Evolutionary conservation across 2,797 vertebrate species (phyloP).

Genomic region (Acomys russatus): DNA sequence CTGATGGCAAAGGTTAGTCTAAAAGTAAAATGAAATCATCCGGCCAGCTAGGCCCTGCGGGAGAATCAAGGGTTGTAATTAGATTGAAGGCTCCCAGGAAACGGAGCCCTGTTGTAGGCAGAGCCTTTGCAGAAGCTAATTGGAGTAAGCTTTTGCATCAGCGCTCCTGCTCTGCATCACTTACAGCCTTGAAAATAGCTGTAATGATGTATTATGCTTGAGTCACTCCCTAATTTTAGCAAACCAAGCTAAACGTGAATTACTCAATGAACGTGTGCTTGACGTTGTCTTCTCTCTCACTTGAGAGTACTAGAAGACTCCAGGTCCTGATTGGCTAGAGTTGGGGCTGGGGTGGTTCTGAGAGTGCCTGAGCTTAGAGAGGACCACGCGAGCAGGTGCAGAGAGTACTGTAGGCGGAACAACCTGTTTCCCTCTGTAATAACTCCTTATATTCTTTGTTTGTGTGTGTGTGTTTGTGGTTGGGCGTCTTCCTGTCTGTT

Average conservation of each 20-base stretch:
- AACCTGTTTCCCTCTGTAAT: background rate
- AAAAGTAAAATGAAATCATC: constrained; percentile 87
- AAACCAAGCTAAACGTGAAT: constrained; percentile 84
- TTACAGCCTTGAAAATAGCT: constrained; percentile 89
- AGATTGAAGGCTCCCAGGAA: constrained; percentile 89
- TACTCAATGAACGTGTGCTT: constrained; percentile 88
- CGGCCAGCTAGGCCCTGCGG: constrained; percentile 83
- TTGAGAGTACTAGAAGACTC: constrained; percentile 83
- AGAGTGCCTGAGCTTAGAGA: constrained; percentile 7
- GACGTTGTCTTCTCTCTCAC: constrained; percentile 85
- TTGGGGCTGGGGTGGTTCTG: constrained; percentile 73
- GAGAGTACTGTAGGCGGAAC: background rate
- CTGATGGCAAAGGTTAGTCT: constrained; percentile 84
- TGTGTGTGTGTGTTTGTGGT: background rate
- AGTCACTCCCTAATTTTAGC: constrained; percentile 91
- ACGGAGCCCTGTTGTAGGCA: constrained; percentile 85
- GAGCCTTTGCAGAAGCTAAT: constrained; percentile 88
- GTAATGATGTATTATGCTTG: constrained; percentile 88
- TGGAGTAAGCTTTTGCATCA: constrained; percentile 89
- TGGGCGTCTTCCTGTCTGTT: background rate
- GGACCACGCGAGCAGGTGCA: background rate
- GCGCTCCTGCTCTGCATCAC: constrained; percentile 85
- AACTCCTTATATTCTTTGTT: background rate
- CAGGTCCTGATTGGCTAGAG: constrained; percentile 78
- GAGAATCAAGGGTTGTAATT: constrained; percentile 87